Evolutionary conservation across 2,797 vertebrate species (phyloP).

Genomic region (Bucorvus abyssinicus): DNA sequence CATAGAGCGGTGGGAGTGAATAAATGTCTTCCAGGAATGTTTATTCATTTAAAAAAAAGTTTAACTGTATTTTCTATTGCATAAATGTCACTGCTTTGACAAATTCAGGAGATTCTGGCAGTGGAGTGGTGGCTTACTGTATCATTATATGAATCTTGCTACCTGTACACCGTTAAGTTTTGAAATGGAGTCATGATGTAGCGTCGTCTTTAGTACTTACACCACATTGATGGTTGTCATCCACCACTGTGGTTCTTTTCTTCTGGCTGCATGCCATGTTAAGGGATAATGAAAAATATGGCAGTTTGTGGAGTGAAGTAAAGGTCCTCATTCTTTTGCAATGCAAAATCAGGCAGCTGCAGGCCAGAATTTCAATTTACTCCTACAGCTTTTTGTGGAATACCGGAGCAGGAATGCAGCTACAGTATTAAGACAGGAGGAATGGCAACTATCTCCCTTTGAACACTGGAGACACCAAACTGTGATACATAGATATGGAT

Average conservation of each 20-base stretch:
- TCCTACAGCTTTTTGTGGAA: neutral
- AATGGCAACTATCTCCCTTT: neutral
- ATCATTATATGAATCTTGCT: neutral
- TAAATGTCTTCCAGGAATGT: neutral
- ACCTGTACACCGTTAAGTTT: neutral
- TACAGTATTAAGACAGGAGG: neutral
- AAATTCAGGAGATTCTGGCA: neutral
- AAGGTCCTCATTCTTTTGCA: slow-evolving; percentile 4
- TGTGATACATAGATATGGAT: neutral
- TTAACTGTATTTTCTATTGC: neutral
- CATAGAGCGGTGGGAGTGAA: neutral
- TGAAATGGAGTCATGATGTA: neutral
- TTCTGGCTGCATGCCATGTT: neutral
- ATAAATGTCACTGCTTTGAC: neutral
- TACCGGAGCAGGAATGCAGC: neutral
- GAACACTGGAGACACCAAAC: neutral
- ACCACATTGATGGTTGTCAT: neutral
- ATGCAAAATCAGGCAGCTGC: neutral
- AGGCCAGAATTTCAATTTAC: neutral
- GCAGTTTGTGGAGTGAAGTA: neutral
- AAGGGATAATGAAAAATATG: slow-evolving; percentile 31
- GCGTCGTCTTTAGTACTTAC: neutral
- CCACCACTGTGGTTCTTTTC: neutral
- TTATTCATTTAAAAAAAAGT: neutral
- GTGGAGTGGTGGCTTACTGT: neutral